Conservation (phyloP, 2,113 vertebrate species). For the Neofelis nebulosa region DNA sequence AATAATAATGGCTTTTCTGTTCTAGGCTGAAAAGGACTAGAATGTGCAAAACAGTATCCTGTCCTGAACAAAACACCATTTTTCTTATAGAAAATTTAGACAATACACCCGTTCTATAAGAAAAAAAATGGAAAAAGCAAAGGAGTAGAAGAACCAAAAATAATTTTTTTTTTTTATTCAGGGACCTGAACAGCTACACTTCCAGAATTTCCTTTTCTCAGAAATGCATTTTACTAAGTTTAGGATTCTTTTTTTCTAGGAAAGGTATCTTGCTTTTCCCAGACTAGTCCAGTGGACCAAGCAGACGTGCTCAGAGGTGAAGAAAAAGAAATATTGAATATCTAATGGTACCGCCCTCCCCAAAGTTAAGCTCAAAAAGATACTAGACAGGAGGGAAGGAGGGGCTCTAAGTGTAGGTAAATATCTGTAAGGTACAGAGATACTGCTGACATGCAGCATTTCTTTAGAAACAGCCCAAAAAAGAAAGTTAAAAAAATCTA, state of each 20-base stretch:
- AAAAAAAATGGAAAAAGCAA: background rate
- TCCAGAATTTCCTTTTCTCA: background rate
- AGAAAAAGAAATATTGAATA: background rate
- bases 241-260: conserved; percentile 37
- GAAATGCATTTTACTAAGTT: conserved; percentile 18
- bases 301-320: background rate
- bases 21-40: background rate
- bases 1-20: background rate
- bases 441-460: background rate
- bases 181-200: background rate
- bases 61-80: background rate
- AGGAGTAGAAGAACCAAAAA: background rate
- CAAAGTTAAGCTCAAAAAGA: background rate
- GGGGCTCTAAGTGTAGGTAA: background rate
- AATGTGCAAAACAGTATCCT: background rate
- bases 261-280: background rate
- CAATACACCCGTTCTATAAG: background rate
- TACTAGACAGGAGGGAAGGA: background rate
- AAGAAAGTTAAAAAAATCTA: background rate
- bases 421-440: background rate
- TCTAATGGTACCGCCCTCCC: background rate
- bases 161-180: background rate
- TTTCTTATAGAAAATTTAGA: background rate
- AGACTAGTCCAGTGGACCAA: background rate
- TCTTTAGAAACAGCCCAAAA: background rate